Base-by-base conservation (phyloP, 1,140 invertebrate genomes). In the Monochamus saltuarius region DNA sequence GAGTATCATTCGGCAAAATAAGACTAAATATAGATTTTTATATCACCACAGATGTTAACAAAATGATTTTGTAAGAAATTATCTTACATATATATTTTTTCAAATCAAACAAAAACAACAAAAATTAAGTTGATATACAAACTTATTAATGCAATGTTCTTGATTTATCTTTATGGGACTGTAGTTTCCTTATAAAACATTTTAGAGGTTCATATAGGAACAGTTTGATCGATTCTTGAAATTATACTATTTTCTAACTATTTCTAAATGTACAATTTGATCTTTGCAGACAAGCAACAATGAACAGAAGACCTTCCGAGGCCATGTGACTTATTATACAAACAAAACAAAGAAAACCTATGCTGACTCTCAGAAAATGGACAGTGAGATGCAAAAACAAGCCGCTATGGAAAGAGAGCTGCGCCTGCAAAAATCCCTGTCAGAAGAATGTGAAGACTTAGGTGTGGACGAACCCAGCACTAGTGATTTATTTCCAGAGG, bases 391-490 rank as follows among this genome's bases (percentile, higher is more conserved):
- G 46, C 73, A 74, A 40, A 83, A 82, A 63, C 74, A 80, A 34
- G 79, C 80, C 0, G 80, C 80, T 1, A 68, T 84, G 2, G 83
- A 86, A 62, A 75, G 81, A n/a, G 83, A 85, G 67, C 62, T 85
- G 19, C 77, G 78, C 42, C 69, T 83, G 1, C 83, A 89, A 75
- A 89, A 89, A 72, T 88, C 86, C 35, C 71, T 89, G 6, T 88
- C 87, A 0, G 88, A 89, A 68, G 88, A 90, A 70, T 89, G 87
- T 71, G 87, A 89, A 67, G 88, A 89, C 71, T 75, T 89, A 1
- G 88, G 88, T 10, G 88, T 90, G 8, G 88, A 89, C 62, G 87
- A 88, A 38, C 88, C 87, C 0, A 89, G 87, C 42, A 87, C 88
- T 0, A 88, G 87, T 57, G 89, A 90, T 67, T 74, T 89, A 22